A percentile compares a stretch with the other conserved stretches of the same genome.
Conservation (phyloP, 2,113 vertebrate genomes). For the Colossoma macropomum region DNA sequence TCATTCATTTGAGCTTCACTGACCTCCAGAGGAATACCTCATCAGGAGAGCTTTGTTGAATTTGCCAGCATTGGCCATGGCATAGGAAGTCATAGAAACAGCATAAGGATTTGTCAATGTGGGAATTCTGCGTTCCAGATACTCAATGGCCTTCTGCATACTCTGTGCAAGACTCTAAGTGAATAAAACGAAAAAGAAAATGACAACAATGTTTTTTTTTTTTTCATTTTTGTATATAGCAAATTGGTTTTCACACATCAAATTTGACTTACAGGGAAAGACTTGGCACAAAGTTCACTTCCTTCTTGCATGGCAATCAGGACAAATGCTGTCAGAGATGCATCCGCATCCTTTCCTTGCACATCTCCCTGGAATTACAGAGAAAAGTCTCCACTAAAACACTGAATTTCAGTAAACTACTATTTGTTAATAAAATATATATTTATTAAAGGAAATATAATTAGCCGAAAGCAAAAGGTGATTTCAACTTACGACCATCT, state of each 20-base stretch:
- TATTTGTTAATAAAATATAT: too few species aligned
- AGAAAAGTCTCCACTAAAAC: too few species aligned
- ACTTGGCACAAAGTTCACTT: slow-evolving; percentile 66
- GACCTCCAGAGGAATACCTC: slow-evolving; percentile 54
- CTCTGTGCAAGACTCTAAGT: slow-evolving; percentile 74
- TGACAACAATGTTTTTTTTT: neutral
- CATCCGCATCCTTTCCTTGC: slow-evolving; percentile 65
- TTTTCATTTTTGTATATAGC: too few species aligned
- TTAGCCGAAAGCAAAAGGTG: too few species aligned
- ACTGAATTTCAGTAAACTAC: neutral
- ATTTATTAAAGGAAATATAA: too few species aligned
- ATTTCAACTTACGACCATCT: too few species aligned
- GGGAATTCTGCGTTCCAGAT: slow-evolving; percentile 71
- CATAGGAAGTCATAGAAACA: slow-evolving; percentile 83
- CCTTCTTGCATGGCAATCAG: slow-evolving; percentile 83
- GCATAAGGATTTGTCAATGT: slow-evolving; percentile 81
- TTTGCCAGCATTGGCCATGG: slow-evolving; percentile 75
- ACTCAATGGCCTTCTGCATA: slow-evolving; percentile 73
- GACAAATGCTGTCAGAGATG: slow-evolving; percentile 86
- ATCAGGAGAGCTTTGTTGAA: slow-evolving; percentile 61
- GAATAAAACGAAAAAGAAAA: neutral
- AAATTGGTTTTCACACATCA: neutral
- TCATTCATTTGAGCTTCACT: neutral
- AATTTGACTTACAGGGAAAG: slow-evolving; percentile 77
- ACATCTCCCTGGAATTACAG: slow-evolving; percentile 77